A percentile compares a stretch with the other conserved stretches of the same genome.
Evolutionary conservation across 1,140 invertebrate species (phyloP).

Genomic region (Trichonephila clavipes): DNA sequence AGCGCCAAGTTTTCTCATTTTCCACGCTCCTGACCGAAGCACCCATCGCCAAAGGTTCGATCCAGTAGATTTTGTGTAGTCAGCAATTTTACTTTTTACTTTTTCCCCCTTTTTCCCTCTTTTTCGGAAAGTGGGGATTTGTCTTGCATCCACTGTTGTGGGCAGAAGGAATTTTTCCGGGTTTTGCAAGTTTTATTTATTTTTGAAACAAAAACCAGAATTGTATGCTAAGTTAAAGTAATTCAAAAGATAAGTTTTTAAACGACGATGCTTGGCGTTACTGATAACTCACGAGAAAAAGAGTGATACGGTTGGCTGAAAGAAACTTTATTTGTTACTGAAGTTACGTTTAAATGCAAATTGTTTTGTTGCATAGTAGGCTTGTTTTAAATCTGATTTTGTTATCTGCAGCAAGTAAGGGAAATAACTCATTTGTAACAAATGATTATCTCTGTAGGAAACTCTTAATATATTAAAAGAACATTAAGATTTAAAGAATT

Average conservation of each 20-base stretch:
- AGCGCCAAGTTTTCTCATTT: conserved; percentile 71
- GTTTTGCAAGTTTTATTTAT: conserved; percentile 40
- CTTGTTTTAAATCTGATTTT: not conserved
- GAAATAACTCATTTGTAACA: not conserved
- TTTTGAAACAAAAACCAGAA: conserved; percentile 49
- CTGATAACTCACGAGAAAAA: not conserved
- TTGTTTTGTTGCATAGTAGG: conserved; percentile 3
- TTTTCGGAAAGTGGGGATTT: conserved; percentile 47
- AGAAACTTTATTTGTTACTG: not conserved
- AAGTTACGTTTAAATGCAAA: not conserved
- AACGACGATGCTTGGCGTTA: not conserved
- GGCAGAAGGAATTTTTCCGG: conserved; percentile 38
- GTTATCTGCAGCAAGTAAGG: not conserved
- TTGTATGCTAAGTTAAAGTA: conserved; percentile 61
- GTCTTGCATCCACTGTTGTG: conserved; percentile 64
- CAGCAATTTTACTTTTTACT: conserved; percentile 49
- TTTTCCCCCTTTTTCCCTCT: not conserved
- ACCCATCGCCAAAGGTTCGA: conserved; percentile 60
- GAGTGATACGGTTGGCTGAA: too few relatives aligned
- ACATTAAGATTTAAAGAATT: not conserved
- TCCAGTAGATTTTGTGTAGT: conserved; percentile 71
- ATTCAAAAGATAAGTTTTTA: conserved; percentile 57
- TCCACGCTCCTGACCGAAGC: conserved; percentile 47
- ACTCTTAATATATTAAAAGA: not conserved
- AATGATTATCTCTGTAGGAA: not conserved